Conservation (phyloP, 2,113 vertebrate species). For the Nothobranchius kuhntae region DNA sequence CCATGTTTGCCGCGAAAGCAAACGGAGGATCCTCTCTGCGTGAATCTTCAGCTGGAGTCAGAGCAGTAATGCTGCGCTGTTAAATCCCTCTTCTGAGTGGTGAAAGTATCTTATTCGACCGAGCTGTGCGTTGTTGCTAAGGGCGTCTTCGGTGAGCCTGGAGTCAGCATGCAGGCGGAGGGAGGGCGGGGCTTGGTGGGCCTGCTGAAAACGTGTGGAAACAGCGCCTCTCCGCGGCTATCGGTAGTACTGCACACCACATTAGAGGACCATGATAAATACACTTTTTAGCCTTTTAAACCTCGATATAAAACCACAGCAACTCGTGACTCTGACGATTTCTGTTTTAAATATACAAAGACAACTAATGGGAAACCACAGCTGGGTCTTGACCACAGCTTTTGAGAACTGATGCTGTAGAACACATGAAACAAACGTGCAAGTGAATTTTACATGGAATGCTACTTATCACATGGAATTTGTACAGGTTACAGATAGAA, state of each 20-base stretch:
- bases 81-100: slow-evolving; percentile 52
- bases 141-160: slow-evolving; percentile 70
- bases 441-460: too few species aligned
- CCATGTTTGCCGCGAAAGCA: slow-evolving; percentile 38
- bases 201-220: slow-evolving; percentile 10
- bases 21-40: slow-evolving; percentile 7
- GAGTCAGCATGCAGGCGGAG: slow-evolving; percentile 49
- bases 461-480: too few species aligned
- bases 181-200: slow-evolving; percentile 49
- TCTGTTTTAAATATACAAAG: too few species aligned
- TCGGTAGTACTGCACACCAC: slow-evolving; percentile 4
- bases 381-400: too few species aligned
- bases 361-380: too few species aligned
- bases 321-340: too few species aligned
- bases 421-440: too few species aligned
- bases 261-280: too few species aligned
- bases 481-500: too few species aligned
- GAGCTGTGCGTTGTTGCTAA: slow-evolving; percentile 77
- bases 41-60: slow-evolving; percentile 34
- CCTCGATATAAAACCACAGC: too few species aligned
- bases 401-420: too few species aligned
- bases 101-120: slow-evolving; percentile 54
- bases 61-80: slow-evolving; percentile 33
- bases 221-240: slow-evolving; percentile 44
- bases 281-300: too few species aligned